Percentiles rank a stretch among this genome's conserved stretches.
These are phyloP conservation scores for Diabrotica undecimpunctata DNA, from an alignment of 1,140 invertebrate genomes.

Conservation along the genomic window DNA sequence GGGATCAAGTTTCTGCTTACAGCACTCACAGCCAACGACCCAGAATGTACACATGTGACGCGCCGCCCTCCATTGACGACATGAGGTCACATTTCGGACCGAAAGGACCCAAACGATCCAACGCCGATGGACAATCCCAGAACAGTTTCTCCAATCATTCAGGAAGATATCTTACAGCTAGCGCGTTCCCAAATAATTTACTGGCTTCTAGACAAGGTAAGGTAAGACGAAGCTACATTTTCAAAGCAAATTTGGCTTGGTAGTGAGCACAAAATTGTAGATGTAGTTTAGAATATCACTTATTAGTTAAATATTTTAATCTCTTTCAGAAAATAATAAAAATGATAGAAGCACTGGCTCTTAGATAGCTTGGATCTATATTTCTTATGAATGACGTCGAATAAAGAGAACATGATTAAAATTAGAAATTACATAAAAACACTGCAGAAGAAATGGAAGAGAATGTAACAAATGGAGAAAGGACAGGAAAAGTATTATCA, in stretches of 20 bases:
- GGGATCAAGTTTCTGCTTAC: slow-evolving; percentile 91
- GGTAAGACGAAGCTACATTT: not conserved
- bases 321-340: not conserved
- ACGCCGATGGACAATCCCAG: slow-evolving; percentile 81
- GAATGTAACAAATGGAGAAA: too few relatives aligned
- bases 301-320: not conserved
- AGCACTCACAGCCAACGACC: slow-evolving; percentile 83
- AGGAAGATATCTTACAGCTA: slow-evolving; percentile 63
- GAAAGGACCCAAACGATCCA: slow-evolving; percentile 58
- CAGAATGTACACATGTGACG: slow-evolving; percentile 70
- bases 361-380: too few relatives aligned
- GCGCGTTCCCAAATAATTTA: slow-evolving; percentile 69
- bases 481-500: too few relatives aligned
- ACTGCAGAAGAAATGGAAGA: too few relatives aligned
- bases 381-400: too few relatives aligned
- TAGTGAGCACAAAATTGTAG: too few relatives aligned
- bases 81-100: slow-evolving; percentile 59
- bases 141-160: slow-evolving; percentile 81
- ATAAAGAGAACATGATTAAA: too few relatives aligned
- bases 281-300: too few relatives aligned
- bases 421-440: too few relatives aligned
- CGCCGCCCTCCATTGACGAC: slow-evolving; percentile 59
- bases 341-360: too few relatives aligned
- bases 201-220: slow-evolving; percentile 74
- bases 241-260: too few relatives aligned